phyloP scores from a whole-genome alignment of 2,888 invertebrate species.

The Tachina lurida region DNA sequence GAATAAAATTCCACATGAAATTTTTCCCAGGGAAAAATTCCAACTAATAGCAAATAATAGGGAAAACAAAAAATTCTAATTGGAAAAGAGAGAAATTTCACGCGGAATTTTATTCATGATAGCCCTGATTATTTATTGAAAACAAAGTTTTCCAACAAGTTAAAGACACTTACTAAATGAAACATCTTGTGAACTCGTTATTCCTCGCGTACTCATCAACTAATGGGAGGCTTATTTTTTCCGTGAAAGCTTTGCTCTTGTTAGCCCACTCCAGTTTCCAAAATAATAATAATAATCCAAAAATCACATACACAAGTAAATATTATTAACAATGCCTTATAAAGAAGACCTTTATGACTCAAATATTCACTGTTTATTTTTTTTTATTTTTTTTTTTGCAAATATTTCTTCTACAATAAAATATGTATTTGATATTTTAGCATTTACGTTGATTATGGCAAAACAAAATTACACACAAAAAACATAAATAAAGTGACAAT shows the following conservation, averaged over 20 bases:
- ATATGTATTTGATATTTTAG: conserved; percentile 67
- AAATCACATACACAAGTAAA: conserved; percentile 48
- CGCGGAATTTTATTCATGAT: too few relatives aligned
- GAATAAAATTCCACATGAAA: too few relatives aligned
- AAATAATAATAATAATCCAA: conserved; percentile 34
- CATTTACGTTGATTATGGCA: conserved; percentile 54
- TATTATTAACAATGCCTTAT: conserved; percentile 54
- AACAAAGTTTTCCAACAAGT: not conserved
- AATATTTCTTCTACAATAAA: conserved; percentile 47
- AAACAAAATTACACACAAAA: conserved; percentile 1
- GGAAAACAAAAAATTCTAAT: too few relatives aligned
- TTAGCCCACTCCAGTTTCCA: conserved; percentile 38
- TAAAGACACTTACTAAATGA: not conserved
- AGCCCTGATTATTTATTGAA: too few relatives aligned
- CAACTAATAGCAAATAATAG: too few relatives aligned
- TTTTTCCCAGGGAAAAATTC: too few relatives aligned
- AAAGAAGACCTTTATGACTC: conserved; percentile 64
- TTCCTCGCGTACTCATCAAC: too few relatives aligned
- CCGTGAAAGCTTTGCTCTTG: not conserved
- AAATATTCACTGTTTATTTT: conserved; percentile 45
- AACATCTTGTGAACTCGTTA: too few relatives aligned
- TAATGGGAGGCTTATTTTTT: too few relatives aligned
- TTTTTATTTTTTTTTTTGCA: conserved; percentile 26
- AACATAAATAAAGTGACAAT: conserved; percentile 69
- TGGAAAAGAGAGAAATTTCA: too few relatives aligned